Percentiles rank a stretch among this genome's conserved stretches.
Conservation (phyloP, 2,888 invertebrate genomes). For the Oscheius sp. region DNA sequence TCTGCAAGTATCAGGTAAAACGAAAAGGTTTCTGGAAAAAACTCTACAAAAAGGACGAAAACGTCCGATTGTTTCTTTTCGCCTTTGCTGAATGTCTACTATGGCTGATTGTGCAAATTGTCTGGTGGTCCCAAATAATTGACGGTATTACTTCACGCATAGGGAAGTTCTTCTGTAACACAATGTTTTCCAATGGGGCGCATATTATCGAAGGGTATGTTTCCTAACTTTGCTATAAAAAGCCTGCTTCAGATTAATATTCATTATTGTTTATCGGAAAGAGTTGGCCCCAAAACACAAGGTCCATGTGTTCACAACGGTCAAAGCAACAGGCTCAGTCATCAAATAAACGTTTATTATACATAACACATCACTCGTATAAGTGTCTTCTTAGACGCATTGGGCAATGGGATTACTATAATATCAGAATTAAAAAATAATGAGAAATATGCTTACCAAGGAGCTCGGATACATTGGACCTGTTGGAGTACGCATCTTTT, state of each 20-base stretch:
- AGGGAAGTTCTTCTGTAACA: slow-evolving; percentile 28
- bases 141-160: slow-evolving; percentile 7
- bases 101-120: slow-evolving; percentile 24
- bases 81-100: slow-evolving; percentile 24
- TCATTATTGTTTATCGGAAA: neutral
- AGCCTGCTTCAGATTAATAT: neutral
- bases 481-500: slow-evolving; percentile 19
- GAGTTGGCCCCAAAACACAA: slow-evolving; percentile 3
- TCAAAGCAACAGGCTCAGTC: neutral
- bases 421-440: neutral
- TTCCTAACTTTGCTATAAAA: neutral
- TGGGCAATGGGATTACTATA: slow-evolving; percentile 24
- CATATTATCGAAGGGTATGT: slow-evolving; percentile 28
- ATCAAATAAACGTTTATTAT: neutral
- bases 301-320: neutral
- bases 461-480: slow-evolving; percentile 30
- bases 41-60: slow-evolving; percentile 2
- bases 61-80: slow-evolving; percentile 16
- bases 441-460: slow-evolving; percentile 19
- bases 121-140: slow-evolving; percentile 26
- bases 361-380: no score
- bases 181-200: slow-evolving; percentile 30
- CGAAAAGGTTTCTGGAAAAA: neutral
- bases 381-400: neutral
- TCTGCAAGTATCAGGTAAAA: neutral